These are phyloP conservation scores for Clarias platycephalus DNA, from an alignment of 2,797 vertebrate species.

Conservation along the genomic window DNA sequence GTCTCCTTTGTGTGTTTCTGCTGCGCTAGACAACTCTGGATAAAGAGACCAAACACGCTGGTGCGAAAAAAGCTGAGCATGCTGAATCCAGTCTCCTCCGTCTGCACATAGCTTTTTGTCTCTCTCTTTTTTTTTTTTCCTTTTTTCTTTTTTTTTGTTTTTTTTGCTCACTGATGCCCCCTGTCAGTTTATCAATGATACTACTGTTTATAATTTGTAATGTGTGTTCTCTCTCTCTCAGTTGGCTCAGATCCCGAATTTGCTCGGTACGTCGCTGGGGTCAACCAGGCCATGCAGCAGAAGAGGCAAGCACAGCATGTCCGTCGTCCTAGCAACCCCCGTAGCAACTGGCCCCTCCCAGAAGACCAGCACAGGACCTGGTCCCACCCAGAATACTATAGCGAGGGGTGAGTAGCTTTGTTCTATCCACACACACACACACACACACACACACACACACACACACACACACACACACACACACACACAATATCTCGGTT, in stretches of 20 bases:
- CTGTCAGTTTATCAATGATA: neutral
- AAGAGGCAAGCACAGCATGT: slow-evolving; percentile 94
- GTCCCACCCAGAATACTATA: slow-evolving; percentile 94
- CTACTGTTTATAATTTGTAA: neutral
- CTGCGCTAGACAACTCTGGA: slow-evolving; percentile 64
- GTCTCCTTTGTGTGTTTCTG: slow-evolving; percentile 65
- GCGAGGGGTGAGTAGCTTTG: slow-evolving; percentile 82
- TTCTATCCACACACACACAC: neutral
- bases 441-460: neutral
- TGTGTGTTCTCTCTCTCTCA: slow-evolving; percentile 61
- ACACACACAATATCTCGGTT: neutral
- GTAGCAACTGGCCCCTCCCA: slow-evolving; percentile 89
- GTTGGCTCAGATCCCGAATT: slow-evolving; percentile 98
- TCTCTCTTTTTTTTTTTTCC: too few relatives aligned
- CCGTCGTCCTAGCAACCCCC: slow-evolving; percentile 85
- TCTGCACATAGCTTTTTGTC: neutral
- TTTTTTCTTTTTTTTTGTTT: too few relatives aligned
- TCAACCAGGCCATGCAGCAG: slow-evolving; percentile 98
- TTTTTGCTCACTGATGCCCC: slow-evolving; percentile 10
- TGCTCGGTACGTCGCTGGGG: slow-evolving; percentile 94
- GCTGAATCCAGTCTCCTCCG: slow-evolving; percentile 21
- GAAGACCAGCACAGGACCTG: slow-evolving; percentile 94
- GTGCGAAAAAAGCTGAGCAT: slow-evolving; percentile 41
- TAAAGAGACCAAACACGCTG: slow-evolving; percentile 53
- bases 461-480: neutral